A percentile compares a stretch with the other conserved stretches of the same genome.
phyloP scores from a whole-genome alignment of 1,140 invertebrate species.

The Heliconius eleuchia region DNA sequence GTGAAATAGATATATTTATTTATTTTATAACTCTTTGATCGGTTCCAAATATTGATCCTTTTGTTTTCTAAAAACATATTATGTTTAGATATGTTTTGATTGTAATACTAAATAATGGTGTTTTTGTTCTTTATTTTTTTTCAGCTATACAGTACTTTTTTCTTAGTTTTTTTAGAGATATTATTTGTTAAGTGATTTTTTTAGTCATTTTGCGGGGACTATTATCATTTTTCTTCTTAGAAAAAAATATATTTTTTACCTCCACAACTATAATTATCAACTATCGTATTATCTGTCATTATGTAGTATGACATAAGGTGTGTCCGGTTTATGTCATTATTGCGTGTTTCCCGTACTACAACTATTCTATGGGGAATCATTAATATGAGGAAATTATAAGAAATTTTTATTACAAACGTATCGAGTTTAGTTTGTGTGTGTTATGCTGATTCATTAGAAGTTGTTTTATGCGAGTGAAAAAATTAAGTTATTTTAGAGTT shows the following conservation, averaged over 20 bases:
- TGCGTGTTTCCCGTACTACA: background rate
- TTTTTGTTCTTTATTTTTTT: too few relatives aligned
- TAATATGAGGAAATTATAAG: slow-evolving; percentile 7
- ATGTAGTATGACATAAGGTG: background rate
- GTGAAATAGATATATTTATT: background rate
- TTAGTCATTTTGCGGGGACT: too few relatives aligned
- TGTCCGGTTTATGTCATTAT: slow-evolving; percentile 1
- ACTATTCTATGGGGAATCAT: slow-evolving; percentile 7
- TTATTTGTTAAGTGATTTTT: too few relatives aligned
- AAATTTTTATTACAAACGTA: slow-evolving; percentile 5
- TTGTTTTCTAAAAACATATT: too few relatives aligned
- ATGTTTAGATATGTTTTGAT: too few relatives aligned
- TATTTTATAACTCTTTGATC: background rate
- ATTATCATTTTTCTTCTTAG: too few relatives aligned
- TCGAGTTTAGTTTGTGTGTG: background rate
- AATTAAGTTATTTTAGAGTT: background rate
- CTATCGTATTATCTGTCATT: background rate
- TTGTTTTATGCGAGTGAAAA: background rate
- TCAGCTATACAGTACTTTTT: too few relatives aligned
- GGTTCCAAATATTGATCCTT: too few relatives aligned
- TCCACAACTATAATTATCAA: background rate
- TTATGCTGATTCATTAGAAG: background rate
- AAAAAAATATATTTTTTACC: background rate
- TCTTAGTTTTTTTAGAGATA: too few relatives aligned
- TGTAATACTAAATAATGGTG: too few relatives aligned